Conservation (phyloP, 92 coral and sea anemone genomes). For the Plumapathes pennacea region DNA sequence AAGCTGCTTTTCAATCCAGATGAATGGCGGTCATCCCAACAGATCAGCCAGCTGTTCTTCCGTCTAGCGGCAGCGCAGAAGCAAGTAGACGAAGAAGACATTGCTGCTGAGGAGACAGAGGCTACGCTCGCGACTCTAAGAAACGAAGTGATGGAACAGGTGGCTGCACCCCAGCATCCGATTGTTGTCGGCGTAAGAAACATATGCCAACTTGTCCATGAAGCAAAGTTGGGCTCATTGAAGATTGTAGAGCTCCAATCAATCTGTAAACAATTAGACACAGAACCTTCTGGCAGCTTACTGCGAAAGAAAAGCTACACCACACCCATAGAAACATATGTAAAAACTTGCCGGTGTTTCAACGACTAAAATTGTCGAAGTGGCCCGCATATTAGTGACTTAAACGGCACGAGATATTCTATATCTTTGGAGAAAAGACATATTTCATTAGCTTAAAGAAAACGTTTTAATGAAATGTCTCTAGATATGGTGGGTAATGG, state of each 20-base stretch:
- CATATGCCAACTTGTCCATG: conserved; percentile 10
- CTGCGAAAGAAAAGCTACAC: conserved; percentile 6
- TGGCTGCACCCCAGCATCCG: conserved; percentile 10
- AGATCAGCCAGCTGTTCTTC: conserved; percentile 16
- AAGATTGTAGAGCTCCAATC: conserved; percentile 9
- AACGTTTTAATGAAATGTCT: too few relatives aligned
- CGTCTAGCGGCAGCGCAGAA: conserved; percentile 22
- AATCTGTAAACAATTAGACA: conserved; percentile 11
- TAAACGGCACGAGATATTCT: too few relatives aligned
- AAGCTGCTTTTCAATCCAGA: conserved; percentile 18
- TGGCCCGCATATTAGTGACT: neutral
- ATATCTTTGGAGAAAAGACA: too few relatives aligned
- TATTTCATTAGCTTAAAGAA: too few relatives aligned
- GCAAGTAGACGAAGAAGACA: conserved; percentile 21
- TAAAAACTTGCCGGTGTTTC: neutral
- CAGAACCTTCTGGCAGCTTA: conserved; percentile 17
- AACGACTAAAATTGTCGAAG: neutral
- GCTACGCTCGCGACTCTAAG: conserved; percentile 6
- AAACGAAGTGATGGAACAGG: conserved; percentile 6
- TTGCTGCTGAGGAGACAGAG: conserved; percentile 12
- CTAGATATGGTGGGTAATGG: too few relatives aligned
- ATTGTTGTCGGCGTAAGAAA: conserved; percentile 15
- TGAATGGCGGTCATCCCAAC: conserved; percentile 26
- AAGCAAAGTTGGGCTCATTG: conserved; percentile 3
- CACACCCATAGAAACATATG: neutral